Conservation (phyloP, 2,797 vertebrate species). For the Pangasius sanitwongsei region DNA sequence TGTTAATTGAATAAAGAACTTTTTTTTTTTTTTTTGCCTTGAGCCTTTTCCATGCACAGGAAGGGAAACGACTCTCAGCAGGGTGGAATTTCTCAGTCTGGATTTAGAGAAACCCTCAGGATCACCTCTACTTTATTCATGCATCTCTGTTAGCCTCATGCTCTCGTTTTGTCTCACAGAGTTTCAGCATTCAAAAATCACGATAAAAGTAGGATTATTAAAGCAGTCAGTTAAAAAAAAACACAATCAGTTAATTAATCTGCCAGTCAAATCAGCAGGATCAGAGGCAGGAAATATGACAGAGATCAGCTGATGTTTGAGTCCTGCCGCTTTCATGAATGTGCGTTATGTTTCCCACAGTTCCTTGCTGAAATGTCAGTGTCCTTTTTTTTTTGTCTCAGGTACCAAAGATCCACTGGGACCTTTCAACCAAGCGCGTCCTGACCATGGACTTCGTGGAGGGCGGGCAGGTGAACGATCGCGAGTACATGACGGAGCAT, state of each 20-base stretch:
- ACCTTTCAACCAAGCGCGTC: slow-evolving; percentile 89
- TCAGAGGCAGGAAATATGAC: slow-evolving; percentile 14
- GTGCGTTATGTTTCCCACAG: not conserved
- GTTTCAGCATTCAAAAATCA: not conserved
- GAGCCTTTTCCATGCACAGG: not conserved
- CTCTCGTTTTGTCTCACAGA: not conserved
- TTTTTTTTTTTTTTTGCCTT: not conserved
- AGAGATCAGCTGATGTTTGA: slow-evolving; percentile 13
- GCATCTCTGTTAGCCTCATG: not conserved
- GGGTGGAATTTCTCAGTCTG: not conserved
- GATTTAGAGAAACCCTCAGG: not conserved
- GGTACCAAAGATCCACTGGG: slow-evolving; percentile 93
- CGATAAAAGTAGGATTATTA: not conserved
- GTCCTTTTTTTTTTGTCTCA: slow-evolving; percentile 57
- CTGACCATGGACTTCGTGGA: slow-evolving; percentile 96
- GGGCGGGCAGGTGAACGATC: slow-evolving; percentile 93
- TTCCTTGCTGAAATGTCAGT: not conserved
- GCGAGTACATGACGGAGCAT: slow-evolving; percentile 86
- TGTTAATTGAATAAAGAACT: not conserved
- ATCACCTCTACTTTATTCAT: not conserved
- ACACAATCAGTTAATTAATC: slow-evolving; percentile 24
- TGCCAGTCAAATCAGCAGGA: slow-evolving; percentile 19
- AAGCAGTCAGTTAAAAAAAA: not conserved
- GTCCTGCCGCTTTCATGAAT: not conserved
- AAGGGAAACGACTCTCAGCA: slow-evolving; percentile 24